phyloP scores from a whole-genome alignment of 2,888 invertebrate species.

The Standfussiana lucernea region DNA sequence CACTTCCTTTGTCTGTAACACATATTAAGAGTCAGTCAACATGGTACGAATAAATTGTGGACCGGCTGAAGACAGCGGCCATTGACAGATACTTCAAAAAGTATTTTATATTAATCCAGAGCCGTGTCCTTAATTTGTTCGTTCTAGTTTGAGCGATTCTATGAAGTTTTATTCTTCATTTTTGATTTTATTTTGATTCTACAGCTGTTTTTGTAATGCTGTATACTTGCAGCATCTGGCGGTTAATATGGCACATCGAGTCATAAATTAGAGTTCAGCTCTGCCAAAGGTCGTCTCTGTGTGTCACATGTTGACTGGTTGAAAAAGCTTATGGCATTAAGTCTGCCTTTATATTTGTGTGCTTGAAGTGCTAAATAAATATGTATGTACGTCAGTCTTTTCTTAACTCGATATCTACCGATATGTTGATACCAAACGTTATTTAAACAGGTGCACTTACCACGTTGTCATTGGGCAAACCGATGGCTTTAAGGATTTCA shows the following conservation, averaged over 20 bases:
- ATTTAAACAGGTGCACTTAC: constrained; percentile 62
- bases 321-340: not conserved
- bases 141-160: not conserved
- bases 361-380: not conserved
- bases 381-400: not conserved
- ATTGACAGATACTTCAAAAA: not conserved
- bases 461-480: constrained; percentile 78
- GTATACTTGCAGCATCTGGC: not conserved
- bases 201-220: not conserved
- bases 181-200: not conserved
- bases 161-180: not conserved
- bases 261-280: not conserved
- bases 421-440: not conserved
- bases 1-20: constrained; percentile 78
- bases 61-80: not conserved
- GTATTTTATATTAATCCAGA: not conserved
- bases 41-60: not conserved
- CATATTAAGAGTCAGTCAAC: not conserved
- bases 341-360: not conserved
- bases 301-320: not conserved
- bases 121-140: not conserved
- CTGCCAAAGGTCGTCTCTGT: not conserved
- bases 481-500: constrained; percentile 79
- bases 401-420: not conserved
- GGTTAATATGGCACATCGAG: not conserved